Evolutionary conservation across 2,888 invertebrate species (phyloP).

Genomic region (Caenorhabditis virilis): DNA sequence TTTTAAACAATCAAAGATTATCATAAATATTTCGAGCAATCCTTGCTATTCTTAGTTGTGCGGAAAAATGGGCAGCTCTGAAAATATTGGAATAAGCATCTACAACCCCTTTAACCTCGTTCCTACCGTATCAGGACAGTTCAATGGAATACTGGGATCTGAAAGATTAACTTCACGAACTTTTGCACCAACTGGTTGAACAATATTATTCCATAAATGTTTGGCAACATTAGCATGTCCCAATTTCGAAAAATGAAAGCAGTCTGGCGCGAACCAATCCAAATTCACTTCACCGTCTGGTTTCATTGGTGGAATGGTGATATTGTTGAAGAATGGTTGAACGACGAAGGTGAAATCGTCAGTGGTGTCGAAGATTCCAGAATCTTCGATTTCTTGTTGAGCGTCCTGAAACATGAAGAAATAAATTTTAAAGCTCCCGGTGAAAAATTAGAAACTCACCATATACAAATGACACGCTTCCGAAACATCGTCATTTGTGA

Average conservation of each 20-base stretch:
- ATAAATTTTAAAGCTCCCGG: too few species aligned
- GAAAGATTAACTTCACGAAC: conserved; percentile 37
- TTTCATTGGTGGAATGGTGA: conserved; percentile 42
- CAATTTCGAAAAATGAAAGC: conserved; percentile 55
- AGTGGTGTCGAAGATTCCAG: conserved; percentile 51
- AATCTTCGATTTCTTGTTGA: conserved; percentile 42
- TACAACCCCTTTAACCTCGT: not conserved
- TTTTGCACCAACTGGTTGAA: conserved; percentile 48
- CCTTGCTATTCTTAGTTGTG: conserved; percentile 46
- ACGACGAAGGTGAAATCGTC: conserved; percentile 58
- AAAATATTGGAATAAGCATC: conserved; percentile 6
- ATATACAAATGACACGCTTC: conserved; percentile 49
- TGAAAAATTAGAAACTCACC: conserved; percentile 9
- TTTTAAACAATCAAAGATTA: too few species aligned
- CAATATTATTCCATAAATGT: conserved; percentile 52
- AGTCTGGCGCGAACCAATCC: conserved; percentile 58
- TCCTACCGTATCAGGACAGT: conserved; percentile 35
- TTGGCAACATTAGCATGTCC: conserved; percentile 54
- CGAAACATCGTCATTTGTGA: conserved; percentile 48
- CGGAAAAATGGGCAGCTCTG: conserved; percentile 50
- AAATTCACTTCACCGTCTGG: conserved; percentile 47
- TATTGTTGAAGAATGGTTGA: conserved; percentile 58
- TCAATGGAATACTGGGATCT: conserved; percentile 41
- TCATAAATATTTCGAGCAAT: conserved; percentile 39
- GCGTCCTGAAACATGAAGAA: too few species aligned